Conservation (phyloP, 2,888 invertebrate species). For the Caenorhabditis sp. region DNA sequence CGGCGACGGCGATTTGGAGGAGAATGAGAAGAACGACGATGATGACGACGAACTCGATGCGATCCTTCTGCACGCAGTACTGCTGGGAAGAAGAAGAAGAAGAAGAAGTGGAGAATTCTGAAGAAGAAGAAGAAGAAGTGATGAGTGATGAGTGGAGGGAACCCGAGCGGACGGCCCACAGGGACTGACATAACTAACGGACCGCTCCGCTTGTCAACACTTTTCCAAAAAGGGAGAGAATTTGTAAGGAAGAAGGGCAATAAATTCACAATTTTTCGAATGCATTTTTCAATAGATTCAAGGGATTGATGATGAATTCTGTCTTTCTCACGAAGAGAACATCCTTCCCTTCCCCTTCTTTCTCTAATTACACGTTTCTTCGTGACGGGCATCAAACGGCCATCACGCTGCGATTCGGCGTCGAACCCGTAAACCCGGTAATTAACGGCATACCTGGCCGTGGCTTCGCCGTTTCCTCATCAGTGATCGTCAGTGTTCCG, state of each 20-base stretch:
- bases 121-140: slow-evolving; percentile 16
- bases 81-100: slow-evolving; percentile 27
- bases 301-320: too few relatives aligned
- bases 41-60: slow-evolving; percentile 36
- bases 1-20: slow-evolving; percentile 36
- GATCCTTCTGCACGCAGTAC: slow-evolving; percentile 44
- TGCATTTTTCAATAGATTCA: slow-evolving; percentile 10
- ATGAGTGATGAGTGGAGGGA: slow-evolving; percentile 40
- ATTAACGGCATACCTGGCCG: slow-evolving; percentile 50
- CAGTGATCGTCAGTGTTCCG: slow-evolving; percentile 56
- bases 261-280: slow-evolving; percentile 29
- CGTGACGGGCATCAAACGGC: not conserved
- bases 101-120: slow-evolving; percentile 49
- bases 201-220: slow-evolving; percentile 32
- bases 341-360: not conserved
- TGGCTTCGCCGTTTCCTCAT: slow-evolving; percentile 36
- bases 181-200: slow-evolving; percentile 30
- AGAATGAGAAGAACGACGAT: slow-evolving; percentile 44
- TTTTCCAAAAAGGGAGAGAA: not conserved
- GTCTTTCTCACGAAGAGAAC: too few relatives aligned
- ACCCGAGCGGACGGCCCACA: not conserved
- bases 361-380: slow-evolving; percentile 1
- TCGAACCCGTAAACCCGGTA: not conserved
- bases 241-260: not conserved
- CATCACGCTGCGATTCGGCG: not conserved